Base-by-base conservation (phyloP, 2,888 invertebrate genomes). In the Catocala sponsa region DNA sequence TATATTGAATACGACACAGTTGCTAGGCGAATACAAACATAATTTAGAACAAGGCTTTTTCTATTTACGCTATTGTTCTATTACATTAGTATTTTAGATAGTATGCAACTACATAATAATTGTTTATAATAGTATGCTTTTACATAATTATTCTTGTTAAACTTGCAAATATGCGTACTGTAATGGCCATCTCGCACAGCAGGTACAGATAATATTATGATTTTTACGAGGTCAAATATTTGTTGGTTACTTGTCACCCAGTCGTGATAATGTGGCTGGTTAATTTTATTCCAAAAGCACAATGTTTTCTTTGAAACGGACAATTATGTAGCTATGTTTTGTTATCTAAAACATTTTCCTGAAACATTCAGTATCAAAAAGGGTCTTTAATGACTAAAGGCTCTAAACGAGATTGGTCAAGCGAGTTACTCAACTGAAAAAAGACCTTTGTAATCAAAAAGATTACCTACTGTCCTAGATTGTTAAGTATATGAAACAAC, bases 391-490 rank as follows among this genome's bases (percentile, higher is more conserved):
- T 57, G 44, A 58, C 9, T 41, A 53, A 60, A 59, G 54, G 53
- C 56, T 25, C 44, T 15, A 10, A 58, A 47, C 48, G 43, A 53
- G 33, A 11, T 55, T 55, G 13, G 32, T 25, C 44, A 51, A 35
- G 33, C 12, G 10, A 13, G 13, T 55, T 33, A 59, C 33, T 66
- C 42, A 35, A 66, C 46, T 52, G 55, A 57, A 66, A 52, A 10
- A 38, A 6, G 6, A 35, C 57, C 59, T 55, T 72, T 60, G 33
- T 71, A 47, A 42, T 58, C 48, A 60, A 55, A 59, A 54, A 53
- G 5, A 43, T 25, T 32, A n/a, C n/a, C n/a, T n/a, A 9, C n/a
- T 11, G 12, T 46, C 4, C 48, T 48, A 32, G 10, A 15, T 9
- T n/a, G 4, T 48, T 2, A 5, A 32, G n/a, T 48, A n/a, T 50